phyloP scores from a whole-genome alignment of 2,797 vertebrate genomes.

The Benthosema pterotum region DNA sequence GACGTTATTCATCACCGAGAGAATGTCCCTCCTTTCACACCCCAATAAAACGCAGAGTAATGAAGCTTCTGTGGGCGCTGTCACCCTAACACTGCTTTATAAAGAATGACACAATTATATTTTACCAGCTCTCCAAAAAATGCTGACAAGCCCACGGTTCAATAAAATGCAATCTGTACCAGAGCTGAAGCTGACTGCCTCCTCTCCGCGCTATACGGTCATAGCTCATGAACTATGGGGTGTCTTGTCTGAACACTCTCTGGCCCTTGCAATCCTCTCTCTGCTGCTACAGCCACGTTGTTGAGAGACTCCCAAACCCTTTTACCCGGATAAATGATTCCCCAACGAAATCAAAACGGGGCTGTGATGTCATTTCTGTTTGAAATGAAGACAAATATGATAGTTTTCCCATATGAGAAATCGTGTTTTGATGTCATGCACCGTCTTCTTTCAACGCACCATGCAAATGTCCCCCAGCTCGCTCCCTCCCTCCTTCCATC shows the following conservation, averaged over 20 bases:
- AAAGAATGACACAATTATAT: slow-evolving; percentile 87
- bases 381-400: slow-evolving; percentile 44
- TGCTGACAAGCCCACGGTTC: slow-evolving; percentile 81
- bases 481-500: slow-evolving; percentile 7
- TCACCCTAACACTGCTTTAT: slow-evolving; percentile 82
- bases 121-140: slow-evolving; percentile 83
- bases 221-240: slow-evolving; percentile 69
- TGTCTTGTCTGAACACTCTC: slow-evolving; percentile 17
- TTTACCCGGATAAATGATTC: slow-evolving; percentile 56
- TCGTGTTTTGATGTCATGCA: slow-evolving; percentile 18
- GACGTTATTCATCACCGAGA: slow-evolving; percentile 79
- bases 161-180: slow-evolving; percentile 79
- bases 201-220: slow-evolving; percentile 50
- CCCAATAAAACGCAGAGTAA: slow-evolving; percentile 83
- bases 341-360: slow-evolving; percentile 25
- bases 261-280: slow-evolving; percentile 48
- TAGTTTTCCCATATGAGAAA: slow-evolving; percentile 30
- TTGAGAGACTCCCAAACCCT: too few species aligned
- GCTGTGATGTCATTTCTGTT: slow-evolving; percentile 26
- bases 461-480: slow-evolving; percentile 27
- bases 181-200: slow-evolving; percentile 54
- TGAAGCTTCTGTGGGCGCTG: slow-evolving; percentile 79
- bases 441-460: slow-evolving; percentile 6
- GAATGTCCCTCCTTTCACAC: slow-evolving; percentile 76
- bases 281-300: slow-evolving; percentile 15